Evolutionary conservation across 2,888 invertebrate genomes (phyloP), one percentile per base, ranked within the genome.

Genomic region (Quadroppia sp.): DNA sequence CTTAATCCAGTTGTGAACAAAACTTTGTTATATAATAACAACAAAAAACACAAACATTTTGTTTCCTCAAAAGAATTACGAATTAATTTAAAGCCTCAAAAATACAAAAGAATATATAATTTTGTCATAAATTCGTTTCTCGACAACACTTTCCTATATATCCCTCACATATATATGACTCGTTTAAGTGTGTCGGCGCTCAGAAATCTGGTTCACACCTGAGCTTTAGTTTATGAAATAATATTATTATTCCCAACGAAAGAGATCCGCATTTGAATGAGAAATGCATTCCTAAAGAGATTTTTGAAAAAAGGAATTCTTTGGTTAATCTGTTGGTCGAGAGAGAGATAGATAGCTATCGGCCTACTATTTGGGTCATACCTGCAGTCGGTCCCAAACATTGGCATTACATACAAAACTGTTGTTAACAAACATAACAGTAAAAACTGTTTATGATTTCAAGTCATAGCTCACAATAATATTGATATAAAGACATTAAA

Each of bases 191-290:
- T 50, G 53, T 25, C 7, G 25, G 25, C 9, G 6, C 53, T 25
- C 53, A 53, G 23, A 53, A 53, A 53, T 53, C 53, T 53, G 53
- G 53, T 25, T 53, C 53, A 45, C 2, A 53, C 25, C n/a, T 11
- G 1, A 25, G 25, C 25, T 25, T 25, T 25, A 53, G 15, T 25
- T 53, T 53, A 6, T 53, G 23, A 25, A 4, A 9, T 25, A 25
- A 13, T 25, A 25, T 25, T 53, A 53, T 53, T 53, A 1, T 25
- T 53, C 25, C 25, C 1, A 53, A 15, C 11, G 25, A 50, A 53
- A 53, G 53, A 53, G 53, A 53, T 53, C 53, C 53, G 53, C 53
- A 53, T n/a, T 25, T 15, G 45, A 45, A 15, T 36, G 36, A n/a
- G 50, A 53, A 53, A 25, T 53, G 53, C 25, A 53, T 53, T 25